phyloP scores from a whole-genome alignment of 2,888 invertebrate genomes.

The Chaitophorus viminalis region DNA sequence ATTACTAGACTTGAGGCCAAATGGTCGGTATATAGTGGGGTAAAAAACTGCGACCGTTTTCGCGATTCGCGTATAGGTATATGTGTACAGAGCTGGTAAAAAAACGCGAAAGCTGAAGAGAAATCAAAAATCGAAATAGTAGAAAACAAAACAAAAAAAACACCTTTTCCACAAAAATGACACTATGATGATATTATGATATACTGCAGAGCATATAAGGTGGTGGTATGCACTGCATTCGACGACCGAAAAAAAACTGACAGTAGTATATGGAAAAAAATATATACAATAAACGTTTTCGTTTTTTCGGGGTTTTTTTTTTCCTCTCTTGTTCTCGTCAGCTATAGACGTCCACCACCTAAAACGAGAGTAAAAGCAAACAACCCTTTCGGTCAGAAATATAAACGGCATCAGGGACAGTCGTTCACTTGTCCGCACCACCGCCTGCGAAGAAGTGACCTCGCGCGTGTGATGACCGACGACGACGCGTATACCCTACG shows the following conservation, averaged over 20 bases:
- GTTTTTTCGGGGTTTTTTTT: slow-evolving; percentile 1
- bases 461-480: background rate
- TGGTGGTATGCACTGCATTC: background rate
- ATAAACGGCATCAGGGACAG: slow-evolving; percentile 32
- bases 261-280: background rate
- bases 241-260: slow-evolving; percentile 40
- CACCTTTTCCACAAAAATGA: background rate
- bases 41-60: too few species aligned
- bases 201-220: background rate
- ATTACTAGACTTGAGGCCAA: too few species aligned
- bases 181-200: background rate
- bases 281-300: background rate
- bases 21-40: too few species aligned
- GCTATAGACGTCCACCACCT: background rate
- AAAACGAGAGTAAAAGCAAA: slow-evolving; percentile 33
- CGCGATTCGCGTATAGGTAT: too few species aligned
- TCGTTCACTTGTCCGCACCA: slow-evolving; percentile 5
- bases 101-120: too few species aligned
- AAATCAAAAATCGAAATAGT: too few species aligned
- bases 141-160: background rate
- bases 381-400: background rate
- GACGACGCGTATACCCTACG: background rate
- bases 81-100: too few species aligned
- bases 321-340: background rate
- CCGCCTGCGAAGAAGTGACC: background rate